Percentiles rank a stretch among this genome's conserved stretches.
These are phyloP conservation scores for Ganaspis sp. DNA, from an alignment of 1,140 invertebrate genomes.

Conservation along the genomic window DNA sequence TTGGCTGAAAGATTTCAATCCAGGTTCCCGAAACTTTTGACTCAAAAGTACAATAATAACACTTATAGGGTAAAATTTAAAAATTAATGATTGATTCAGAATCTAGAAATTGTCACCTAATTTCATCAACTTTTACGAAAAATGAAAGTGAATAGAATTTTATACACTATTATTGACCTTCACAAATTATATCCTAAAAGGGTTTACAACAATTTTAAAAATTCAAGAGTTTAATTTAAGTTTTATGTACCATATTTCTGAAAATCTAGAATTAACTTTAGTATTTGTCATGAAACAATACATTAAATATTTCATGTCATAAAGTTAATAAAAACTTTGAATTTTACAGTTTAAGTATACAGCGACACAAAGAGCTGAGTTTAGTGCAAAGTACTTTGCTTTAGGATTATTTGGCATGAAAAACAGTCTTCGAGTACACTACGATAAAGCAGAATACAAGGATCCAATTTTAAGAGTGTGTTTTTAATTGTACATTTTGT, in stretches of 20 bases:
- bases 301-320: constrained; percentile 54
- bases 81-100: constrained; percentile 15
- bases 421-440: constrained; percentile 78
- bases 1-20: constrained; percentile 81
- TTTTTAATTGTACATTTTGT: too few relatives aligned
- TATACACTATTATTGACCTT: too few relatives aligned
- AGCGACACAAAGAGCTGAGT: constrained; percentile 83
- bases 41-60: constrained; percentile 77
- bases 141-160: too few relatives aligned
- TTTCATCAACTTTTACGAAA: too few relatives aligned
- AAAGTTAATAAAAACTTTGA: constrained; percentile 33
- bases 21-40: constrained; percentile 80
- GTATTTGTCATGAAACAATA: too few relatives aligned
- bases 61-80: constrained; percentile 76
- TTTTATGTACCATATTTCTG: too few relatives aligned
- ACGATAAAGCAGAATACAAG: constrained; percentile 79
- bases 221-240: too few relatives aligned
- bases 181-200: too few relatives aligned
- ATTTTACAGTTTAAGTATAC: constrained; percentile 83
- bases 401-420: constrained; percentile 84
- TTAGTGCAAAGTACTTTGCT: constrained; percentile 85
- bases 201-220: too few relatives aligned
- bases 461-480: constrained; percentile 85
- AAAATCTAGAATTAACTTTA: too few relatives aligned
- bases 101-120: too few relatives aligned